Evolutionary conservation across 2,888 invertebrate genomes (phyloP).

Genomic region (Panopea generosa): DNA sequence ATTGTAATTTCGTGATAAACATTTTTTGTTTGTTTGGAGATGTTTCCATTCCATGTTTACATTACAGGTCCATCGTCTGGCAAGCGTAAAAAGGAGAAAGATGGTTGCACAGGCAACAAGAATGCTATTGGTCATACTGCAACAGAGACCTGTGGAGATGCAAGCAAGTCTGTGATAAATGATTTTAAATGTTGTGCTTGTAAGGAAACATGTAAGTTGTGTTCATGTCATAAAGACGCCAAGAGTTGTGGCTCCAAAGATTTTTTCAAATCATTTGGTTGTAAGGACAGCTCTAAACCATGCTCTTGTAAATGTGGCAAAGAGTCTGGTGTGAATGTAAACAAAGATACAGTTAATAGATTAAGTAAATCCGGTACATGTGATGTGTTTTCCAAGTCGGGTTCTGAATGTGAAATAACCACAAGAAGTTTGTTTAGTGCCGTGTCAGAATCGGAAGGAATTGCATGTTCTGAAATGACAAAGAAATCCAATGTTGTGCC

Average conservation of each 20-base stretch:
- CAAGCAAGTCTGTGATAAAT: conserved; percentile 58
- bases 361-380: too few relatives aligned
- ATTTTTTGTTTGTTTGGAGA: too few relatives aligned
- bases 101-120: conserved; percentile 9
- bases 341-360: too few relatives aligned
- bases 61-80: conserved; percentile 44
- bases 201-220: conserved; percentile 11
- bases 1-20: too few relatives aligned
- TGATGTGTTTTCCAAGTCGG: neutral
- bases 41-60: too few relatives aligned
- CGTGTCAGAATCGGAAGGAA: neutral
- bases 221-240: neutral
- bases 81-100: conserved; percentile 42
- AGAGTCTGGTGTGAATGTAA: neutral
- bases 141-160: conserved; percentile 24
- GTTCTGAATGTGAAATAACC: neutral
- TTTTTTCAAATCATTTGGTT: neutral
- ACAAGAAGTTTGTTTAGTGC: neutral
- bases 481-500: neutral
- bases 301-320: neutral
- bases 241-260: conserved; percentile 2
- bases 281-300: neutral
- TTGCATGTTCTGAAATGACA: neutral
- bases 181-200: conserved; percentile 28
- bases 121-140: conserved; percentile 12